Evolutionary conservation across 2,797 vertebrate genomes (phyloP).

Genomic region (Sebastiscus albofasciatus): DNA sequence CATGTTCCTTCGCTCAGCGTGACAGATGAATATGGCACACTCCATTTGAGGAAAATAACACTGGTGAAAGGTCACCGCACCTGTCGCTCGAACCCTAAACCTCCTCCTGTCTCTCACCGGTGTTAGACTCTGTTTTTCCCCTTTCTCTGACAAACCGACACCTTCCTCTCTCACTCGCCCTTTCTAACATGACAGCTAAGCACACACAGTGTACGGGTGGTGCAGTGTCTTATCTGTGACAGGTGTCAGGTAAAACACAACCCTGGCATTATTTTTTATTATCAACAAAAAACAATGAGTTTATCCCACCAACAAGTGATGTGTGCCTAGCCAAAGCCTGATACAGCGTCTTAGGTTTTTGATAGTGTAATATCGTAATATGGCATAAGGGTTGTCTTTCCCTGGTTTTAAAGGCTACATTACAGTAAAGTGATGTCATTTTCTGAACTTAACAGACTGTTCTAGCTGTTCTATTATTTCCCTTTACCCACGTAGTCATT

Average conservation of each 20-base stretch:
- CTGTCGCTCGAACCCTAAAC: constrained; percentile 36
- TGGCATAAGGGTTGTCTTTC: too few species aligned
- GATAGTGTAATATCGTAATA: too few species aligned
- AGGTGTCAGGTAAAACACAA: not conserved
- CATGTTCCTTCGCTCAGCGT: not conserved
- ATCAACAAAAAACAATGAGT: not conserved
- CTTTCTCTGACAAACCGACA: not conserved
- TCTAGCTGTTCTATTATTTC: too few species aligned
- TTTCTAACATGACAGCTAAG: constrained; percentile 5
- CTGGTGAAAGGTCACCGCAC: constrained; percentile 20
- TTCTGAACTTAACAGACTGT: too few species aligned
- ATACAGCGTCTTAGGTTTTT: not conserved
- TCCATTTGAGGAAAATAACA: not conserved
- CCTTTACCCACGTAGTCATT: too few species aligned
- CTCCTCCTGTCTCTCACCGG: constrained; percentile 10
- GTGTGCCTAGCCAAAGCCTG: not conserved
- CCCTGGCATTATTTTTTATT: not conserved
- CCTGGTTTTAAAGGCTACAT: too few species aligned
- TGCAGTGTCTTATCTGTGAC: not conserved
- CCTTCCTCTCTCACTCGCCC: not conserved
- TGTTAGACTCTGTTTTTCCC: not conserved
- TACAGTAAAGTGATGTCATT: too few species aligned
- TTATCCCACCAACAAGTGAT: not conserved
- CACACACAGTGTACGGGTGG: not conserved
- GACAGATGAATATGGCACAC: constrained; percentile 12